phyloP scores from a whole-genome alignment of 2,888 invertebrate genomes.

The Euzophera pinguis region DNA sequence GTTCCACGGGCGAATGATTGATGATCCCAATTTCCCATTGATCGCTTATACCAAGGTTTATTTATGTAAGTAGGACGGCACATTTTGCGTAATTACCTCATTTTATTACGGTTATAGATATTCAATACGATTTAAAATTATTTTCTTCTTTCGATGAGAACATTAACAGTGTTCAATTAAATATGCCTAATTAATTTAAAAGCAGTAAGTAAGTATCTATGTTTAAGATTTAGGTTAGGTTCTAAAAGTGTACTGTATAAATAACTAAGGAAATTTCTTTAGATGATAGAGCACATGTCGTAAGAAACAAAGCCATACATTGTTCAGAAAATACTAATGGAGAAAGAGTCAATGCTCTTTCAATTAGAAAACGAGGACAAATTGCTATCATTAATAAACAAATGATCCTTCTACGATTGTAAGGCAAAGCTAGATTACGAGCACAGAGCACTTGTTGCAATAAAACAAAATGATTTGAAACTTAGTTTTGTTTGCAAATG shows the following conservation, averaged over 20 bases:
- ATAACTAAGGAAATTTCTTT: neutral
- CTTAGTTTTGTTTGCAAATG: no score
- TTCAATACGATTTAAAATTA: no score
- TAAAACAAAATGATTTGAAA: no score
- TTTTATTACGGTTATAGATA: constrained; percentile 11
- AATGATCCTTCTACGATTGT: constrained; percentile 30
- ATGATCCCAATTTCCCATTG: constrained; percentile 62
- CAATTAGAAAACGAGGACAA: constrained; percentile 33
- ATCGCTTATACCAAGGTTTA: constrained; percentile 32
- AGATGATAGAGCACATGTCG: neutral
- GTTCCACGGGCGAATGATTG: constrained; percentile 37
- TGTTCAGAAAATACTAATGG: neutral
- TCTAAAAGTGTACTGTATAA: neutral
- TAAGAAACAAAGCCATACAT: neutral
- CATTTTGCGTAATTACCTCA: constrained; percentile 22
- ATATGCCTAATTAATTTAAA: no score
- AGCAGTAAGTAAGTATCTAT: no score
- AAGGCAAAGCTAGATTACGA: constrained; percentile 12
- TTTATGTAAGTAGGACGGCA: constrained; percentile 37
- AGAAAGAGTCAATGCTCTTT: constrained; percentile 37
- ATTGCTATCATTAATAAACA: constrained; percentile 24
- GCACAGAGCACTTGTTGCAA: no score
- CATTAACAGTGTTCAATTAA: no score
- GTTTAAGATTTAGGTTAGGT: no score
- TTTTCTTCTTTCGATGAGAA: no score